Conservation (phyloP, 2,888 invertebrate species). For the Willowsia nigromaculata region DNA sequence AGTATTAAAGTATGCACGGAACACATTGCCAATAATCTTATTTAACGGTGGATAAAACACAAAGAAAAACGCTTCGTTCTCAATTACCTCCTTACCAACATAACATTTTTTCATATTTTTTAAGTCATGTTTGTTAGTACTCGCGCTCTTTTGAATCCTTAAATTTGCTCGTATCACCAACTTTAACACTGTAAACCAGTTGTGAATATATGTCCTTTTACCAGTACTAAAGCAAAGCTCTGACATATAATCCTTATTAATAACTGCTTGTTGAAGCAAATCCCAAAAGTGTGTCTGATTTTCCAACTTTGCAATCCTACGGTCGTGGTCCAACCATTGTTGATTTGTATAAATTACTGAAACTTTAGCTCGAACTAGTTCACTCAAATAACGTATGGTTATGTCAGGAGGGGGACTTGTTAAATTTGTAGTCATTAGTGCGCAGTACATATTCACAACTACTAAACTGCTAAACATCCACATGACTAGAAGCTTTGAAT, state of each 20-base stretch:
- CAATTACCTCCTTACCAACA: neutral
- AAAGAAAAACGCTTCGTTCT: neutral
- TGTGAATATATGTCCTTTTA: neutral
- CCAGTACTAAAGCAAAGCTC: neutral
- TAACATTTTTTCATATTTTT: neutral
- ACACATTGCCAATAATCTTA: neutral
- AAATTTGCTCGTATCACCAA: neutral
- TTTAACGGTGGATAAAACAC: neutral
- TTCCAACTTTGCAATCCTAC: neutral
- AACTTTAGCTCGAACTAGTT: neutral
- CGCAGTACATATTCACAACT: neutral
- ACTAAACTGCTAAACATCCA: neutral
- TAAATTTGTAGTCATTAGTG: neutral
- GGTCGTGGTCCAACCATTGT: neutral
- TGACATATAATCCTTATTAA: neutral
- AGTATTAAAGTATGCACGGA: neutral
- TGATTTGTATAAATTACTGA: neutral
- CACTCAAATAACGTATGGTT: neutral
- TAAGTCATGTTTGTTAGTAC: neutral
- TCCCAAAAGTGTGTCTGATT: neutral
- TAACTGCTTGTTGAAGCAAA: neutral
- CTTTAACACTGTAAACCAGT: neutral
- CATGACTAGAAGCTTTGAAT: neutral
- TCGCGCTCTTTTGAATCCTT: neutral
- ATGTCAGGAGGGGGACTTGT: neutral